A percentile compares a stretch with the other conserved stretches of the same genome.
These are phyloP conservation scores for Orgyia antiqua DNA, from an alignment of 2,888 invertebrate genomes.

Conservation along the genomic window DNA sequence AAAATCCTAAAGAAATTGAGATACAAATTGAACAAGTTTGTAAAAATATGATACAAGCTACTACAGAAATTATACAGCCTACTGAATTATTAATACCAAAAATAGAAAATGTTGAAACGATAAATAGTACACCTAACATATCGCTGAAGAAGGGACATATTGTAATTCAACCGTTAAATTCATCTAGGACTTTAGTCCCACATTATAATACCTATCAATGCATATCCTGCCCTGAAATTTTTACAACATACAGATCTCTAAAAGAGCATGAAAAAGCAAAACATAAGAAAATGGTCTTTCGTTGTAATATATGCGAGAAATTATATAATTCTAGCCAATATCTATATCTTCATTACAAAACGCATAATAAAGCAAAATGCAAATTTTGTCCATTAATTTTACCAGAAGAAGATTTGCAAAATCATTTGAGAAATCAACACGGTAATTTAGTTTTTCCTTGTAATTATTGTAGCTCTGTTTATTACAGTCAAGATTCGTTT, in stretches of 20 bases:
- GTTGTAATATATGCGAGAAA: conserved; percentile 40
- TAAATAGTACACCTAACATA: conserved; percentile 20
- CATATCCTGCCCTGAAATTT: conserved; percentile 33
- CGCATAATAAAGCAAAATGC: conserved; percentile 35
- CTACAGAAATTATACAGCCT: neutral
- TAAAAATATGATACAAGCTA: neutral
- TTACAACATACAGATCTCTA: conserved; percentile 35
- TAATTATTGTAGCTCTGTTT: conserved; percentile 38
- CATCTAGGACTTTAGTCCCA: conserved; percentile 16
- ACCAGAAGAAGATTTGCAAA: conserved; percentile 29
- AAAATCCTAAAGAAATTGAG: neutral
- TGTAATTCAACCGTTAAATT: conserved; percentile 29
- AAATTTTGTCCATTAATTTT: conserved; percentile 35
- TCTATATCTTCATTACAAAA: conserved; percentile 40
- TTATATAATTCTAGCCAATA: conserved; percentile 39
- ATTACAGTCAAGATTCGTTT: conserved; percentile 34
- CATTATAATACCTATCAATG: conserved; percentile 35
- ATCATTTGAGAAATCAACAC: conserved; percentile 38
- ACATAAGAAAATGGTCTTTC: conserved; percentile 31
- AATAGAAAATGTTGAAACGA: neutral
- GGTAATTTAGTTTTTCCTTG: conserved; percentile 33
- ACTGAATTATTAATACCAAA: neutral
- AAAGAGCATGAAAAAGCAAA: conserved; percentile 40
- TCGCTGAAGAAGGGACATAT: conserved; percentile 34
- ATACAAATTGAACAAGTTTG: neutral